These are phyloP conservation scores for Pseudococcus longispinus DNA, from an alignment of 2,888 invertebrate genomes.

Conservation along the genomic window DNA sequence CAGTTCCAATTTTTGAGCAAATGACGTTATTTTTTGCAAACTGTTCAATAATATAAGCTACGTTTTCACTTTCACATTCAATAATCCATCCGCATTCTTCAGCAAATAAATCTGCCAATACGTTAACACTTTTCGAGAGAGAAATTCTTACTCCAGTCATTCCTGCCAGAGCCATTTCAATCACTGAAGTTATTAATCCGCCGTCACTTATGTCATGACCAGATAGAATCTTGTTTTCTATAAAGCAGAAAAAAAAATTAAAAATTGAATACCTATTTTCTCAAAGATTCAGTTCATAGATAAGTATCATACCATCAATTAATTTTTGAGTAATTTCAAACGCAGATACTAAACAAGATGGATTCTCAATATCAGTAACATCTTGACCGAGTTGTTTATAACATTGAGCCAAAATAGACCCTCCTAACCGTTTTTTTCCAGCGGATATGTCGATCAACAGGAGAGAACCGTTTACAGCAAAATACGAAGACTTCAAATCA, in stretches of 20 bases:
- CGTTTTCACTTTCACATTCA: conserved; percentile 71
- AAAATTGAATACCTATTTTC: no score
- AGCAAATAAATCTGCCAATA: conserved; percentile 75
- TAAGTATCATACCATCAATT: conserved; percentile 69
- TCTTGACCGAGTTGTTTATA: conserved; percentile 82
- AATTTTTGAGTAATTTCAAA: conserved; percentile 86
- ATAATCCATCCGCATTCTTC: conserved; percentile 88
- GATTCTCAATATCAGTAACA: conserved; percentile 80
- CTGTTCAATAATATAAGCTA: conserved; percentile 67
- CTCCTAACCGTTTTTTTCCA: conserved; percentile 82
- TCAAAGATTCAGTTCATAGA: not conserved
- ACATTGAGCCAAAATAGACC: conserved; percentile 91
- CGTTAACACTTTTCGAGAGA: conserved; percentile 18
- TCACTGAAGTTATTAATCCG: conserved; percentile 83
- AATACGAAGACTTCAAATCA: conserved; percentile 74
- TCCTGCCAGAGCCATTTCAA: conserved; percentile 98
- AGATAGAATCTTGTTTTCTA: conserved; percentile 74
- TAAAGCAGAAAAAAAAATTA: conserved; percentile 55
- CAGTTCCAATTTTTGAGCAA: conserved; percentile 73
- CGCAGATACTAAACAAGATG: conserved; percentile 72
- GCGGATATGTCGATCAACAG: conserved; percentile 80
- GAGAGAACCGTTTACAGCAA: conserved; percentile 67
- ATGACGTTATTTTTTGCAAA: conserved; percentile 71
- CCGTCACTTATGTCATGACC: conserved; percentile 98
- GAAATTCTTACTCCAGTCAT: conserved; percentile 76